Evolutionary conservation across 2,113 vertebrate species (phyloP), one percentile per base, ranked within the genome.

Genomic region (Turdus rufiventris): DNA sequence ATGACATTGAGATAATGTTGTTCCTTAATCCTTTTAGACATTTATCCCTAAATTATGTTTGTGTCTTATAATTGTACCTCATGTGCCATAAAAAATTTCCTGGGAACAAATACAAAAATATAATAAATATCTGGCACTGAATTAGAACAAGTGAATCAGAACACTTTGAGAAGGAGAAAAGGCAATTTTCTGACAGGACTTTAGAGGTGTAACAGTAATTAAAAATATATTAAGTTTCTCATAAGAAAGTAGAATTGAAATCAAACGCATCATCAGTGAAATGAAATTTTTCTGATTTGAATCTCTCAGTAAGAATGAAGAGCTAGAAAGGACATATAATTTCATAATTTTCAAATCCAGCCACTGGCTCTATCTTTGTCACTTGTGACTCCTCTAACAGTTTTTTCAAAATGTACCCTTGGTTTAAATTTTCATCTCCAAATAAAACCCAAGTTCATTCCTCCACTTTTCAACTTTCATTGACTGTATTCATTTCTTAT

Each of bases 1-100:
- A 87, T 62, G 54, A 61, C 61, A 93, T 77, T 23, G 58, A 95
- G 68, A 65, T 94, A 84, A 96, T 73, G 24, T 74, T 74, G 40
- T 58, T 63, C 53, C 12, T 94, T 96, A 93, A 96, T 95, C 75
- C 73, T 93, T 89, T 84, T 62, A 84, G 89, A 56, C 50, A 83
- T 76, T 85, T 91, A 91, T 89, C 89, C 78, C 26, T 94, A 80
- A 92, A 75, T 85, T 93, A 90, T 38, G 8, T 87, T 71, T 78
- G 4, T 42, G 74, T 93, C 42, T 83, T 86, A 89, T 77, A 77
- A 85, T 76, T 77, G 18, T 56, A 71, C 38, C 28, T 76, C 80
- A 95, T 70, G 88, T 58, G 3, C 12, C 9, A 54, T 47, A 61
- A 9, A 58, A 45, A 77, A 33, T 9, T 80, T 73, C 18, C 60